phyloP scores from a whole-genome alignment of 2,888 invertebrate genomes.

The Acanthopleura granulata region DNA sequence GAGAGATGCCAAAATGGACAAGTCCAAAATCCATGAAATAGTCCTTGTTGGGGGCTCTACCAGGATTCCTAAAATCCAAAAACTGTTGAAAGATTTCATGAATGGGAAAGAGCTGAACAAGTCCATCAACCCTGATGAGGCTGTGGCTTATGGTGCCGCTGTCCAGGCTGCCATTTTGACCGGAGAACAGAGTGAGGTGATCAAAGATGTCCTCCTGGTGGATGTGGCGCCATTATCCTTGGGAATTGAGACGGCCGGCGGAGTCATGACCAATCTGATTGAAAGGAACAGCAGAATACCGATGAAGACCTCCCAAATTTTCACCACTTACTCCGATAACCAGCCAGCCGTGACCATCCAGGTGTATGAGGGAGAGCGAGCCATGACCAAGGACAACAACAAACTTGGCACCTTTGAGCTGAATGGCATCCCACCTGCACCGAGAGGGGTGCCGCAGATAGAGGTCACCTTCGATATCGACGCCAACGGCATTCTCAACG shows the following conservation, averaged over 20 bases:
- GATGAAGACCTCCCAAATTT: constrained; percentile 70
- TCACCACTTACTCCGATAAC: constrained; percentile 93
- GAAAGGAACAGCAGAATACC: constrained; percentile 68
- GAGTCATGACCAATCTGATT: constrained; percentile 60
- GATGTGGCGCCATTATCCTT: constrained; percentile 73
- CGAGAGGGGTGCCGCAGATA: constrained; percentile 65
- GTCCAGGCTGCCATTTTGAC: constrained; percentile 77
- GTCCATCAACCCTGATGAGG: constrained; percentile 97
- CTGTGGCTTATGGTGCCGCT: constrained; percentile 81
- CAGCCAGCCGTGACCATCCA: constrained; percentile 73
- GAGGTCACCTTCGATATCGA: constrained; percentile 87
- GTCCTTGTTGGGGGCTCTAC: constrained; percentile 90
- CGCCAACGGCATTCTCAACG: constrained; percentile 83
- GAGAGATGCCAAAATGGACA: constrained; percentile 94
- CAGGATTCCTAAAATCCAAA: constrained; percentile 96
- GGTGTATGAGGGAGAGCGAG: constrained; percentile 93
- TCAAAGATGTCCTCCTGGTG: constrained; percentile 88
- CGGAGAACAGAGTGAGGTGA: constrained; percentile 75
- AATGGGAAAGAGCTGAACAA: constrained; percentile 91
- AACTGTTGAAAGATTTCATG: constrained; percentile 80
- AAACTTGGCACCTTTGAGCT: constrained; percentile 63
- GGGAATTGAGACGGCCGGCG: constrained; percentile 74
- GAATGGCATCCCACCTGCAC: constrained; percentile 66
- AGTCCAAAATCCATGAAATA: constrained; percentile 78
- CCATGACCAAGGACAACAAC: constrained; percentile 96